Evolutionary conservation across 2,113 vertebrate species (phyloP), one percentile per base, ranked within the genome.

Genomic region (Callorhinus ursinus): DNA sequence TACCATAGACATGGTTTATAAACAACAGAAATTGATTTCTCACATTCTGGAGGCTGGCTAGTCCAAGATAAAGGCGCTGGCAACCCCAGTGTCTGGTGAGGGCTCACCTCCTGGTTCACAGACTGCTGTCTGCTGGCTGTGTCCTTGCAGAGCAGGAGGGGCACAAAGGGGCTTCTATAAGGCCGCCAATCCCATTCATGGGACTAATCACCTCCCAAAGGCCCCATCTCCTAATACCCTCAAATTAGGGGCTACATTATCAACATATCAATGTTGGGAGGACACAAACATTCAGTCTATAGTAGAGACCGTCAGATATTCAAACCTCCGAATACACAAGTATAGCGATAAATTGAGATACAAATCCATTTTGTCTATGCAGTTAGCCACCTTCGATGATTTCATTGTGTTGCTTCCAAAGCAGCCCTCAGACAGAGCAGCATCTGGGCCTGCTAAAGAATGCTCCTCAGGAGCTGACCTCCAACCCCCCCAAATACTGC

Each of bases 401-500:
- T 86, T 2, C 4, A 15, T 21, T 53, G 14, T 55, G 33, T 3
- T 3, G 11, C 22, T 51, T 61, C 24, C 57, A 55, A 51, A 85
- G 53, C 55, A 12, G 2, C 4, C 5, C 11, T n/a, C 63, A 5
- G 49, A 10, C n/a, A 19, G 19, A 18, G 21, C 5, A 14, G 6
- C 28, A 26, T 14, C 59, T 21, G 33, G 39, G 18, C 7, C 21
- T 7, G 11, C 74, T 5, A 26, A 57, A 8, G 6, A 36, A 1
- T 2, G 5, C 2, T 5, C 33, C 46, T n/a, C 2, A 5, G 4
- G 11, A 65, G 1, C 7, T 36, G 4, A 46, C 24, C 28, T 42
- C 31, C 21, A 42, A 1, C 14, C 46, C 28, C 28, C 31, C 57
- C 16, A 19, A 11, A 55, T 1, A 4, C 12, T 22, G 26, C n/a